Conservation (phyloP, 1,140 invertebrate species). For the Hypsibius dujardini region DNA sequence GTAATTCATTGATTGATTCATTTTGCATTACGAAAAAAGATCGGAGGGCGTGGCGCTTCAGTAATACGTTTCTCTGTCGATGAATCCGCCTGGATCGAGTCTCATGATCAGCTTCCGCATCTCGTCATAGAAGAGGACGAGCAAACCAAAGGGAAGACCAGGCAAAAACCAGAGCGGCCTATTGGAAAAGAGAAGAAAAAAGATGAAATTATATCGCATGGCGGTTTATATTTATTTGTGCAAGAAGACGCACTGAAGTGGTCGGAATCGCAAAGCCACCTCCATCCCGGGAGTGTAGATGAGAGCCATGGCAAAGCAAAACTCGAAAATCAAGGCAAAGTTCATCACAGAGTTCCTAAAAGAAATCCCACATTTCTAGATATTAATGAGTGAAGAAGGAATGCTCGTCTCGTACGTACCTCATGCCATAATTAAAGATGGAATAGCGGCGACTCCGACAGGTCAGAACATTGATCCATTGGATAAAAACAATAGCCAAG, state of each 20-base stretch:
- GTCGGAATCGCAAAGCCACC: constrained; percentile 28
- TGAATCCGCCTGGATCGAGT: constrained; percentile 87
- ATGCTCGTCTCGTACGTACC: not conserved
- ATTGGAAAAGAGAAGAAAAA: too few relatives aligned
- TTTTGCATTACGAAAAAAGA: too few relatives aligned
- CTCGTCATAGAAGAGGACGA: constrained; percentile 39
- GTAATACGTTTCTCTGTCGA: constrained; percentile 97
- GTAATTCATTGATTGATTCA: too few relatives aligned
- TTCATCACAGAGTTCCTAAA: constrained; percentile 23
- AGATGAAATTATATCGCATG: too few relatives aligned
- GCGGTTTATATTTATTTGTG: not conserved
- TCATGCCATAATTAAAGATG: not conserved
- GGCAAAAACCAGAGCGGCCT: constrained; percentile 98
- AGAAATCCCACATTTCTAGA: not conserved
- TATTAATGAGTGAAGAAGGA: not conserved
- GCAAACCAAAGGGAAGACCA: constrained; percentile 52
- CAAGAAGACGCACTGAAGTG: constrained; percentile 23
- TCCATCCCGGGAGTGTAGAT: constrained; percentile 30
- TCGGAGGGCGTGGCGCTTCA: too few relatives aligned
- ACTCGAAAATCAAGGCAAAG: constrained; percentile 24
- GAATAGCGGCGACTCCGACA: not conserved
- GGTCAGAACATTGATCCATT: constrained; percentile 1
- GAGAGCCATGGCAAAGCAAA: constrained; percentile 27
- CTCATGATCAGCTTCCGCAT: constrained; percentile 84
- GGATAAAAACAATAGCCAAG: not conserved